A percentile compares a stretch with the other conserved stretches of the same genome.
phyloP scores from a whole-genome alignment of 2,797 vertebrate species.

The Propithecus deckenii region DNA sequence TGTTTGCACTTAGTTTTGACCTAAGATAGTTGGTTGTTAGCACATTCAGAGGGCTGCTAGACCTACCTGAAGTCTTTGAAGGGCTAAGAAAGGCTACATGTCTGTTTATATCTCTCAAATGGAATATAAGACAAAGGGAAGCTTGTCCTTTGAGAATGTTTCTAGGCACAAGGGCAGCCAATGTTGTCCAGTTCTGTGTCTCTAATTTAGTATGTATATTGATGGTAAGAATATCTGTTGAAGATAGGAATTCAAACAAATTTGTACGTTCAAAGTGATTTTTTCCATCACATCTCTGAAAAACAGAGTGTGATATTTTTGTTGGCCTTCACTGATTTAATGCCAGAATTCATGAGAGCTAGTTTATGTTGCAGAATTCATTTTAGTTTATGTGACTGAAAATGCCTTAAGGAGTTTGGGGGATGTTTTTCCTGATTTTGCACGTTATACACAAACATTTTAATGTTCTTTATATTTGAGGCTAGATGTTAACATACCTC shows the following conservation, averaged over 20 bases:
- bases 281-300: background rate
- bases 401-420: background rate
- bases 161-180: background rate
- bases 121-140: background rate
- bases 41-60: background rate
- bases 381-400: background rate
- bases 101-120: background rate
- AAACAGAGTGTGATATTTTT: background rate
- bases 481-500: background rate
- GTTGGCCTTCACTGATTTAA: background rate
- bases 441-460: background rate
- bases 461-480: background rate
- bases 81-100: background rate
- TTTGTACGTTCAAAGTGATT: background rate
- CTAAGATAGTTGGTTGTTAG: background rate
- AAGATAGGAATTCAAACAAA: background rate
- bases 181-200: background rate
- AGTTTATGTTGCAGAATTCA: background rate
- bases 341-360: background rate
- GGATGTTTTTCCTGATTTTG: background rate
- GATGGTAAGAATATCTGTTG: background rate
- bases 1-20: background rate
- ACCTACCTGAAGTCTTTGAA: background rate
- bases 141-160: background rate
- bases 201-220: background rate